These are phyloP conservation scores for Myiotriccus ornatus DNA, from an alignment of 2,797 vertebrate species.

Conservation along the genomic window DNA sequence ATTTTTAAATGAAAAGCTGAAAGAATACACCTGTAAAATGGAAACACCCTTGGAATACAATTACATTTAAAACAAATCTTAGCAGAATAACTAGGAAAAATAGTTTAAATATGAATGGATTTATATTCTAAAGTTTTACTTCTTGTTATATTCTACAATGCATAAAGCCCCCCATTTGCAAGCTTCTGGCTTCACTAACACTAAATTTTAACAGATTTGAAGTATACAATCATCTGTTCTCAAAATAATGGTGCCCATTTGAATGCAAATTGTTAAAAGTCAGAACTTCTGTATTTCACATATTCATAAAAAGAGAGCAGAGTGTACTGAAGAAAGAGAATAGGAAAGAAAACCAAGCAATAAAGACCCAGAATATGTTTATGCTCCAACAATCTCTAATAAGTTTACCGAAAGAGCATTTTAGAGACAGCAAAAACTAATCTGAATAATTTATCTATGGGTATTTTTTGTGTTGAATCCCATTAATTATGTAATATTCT, in stretches of 20 bases:
- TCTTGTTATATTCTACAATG: background rate
- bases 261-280: slow-evolving; percentile 30
- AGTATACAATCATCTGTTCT: background rate
- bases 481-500: background rate
- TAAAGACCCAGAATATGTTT: background rate
- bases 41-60: background rate
- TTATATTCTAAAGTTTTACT: slow-evolving; percentile 8
- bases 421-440: background rate
- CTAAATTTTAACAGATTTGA: slow-evolving; percentile 31
- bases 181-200: slow-evolving; percentile 4
- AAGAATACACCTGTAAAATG: background rate
- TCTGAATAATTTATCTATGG: slow-evolving; percentile 1
- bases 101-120: slow-evolving; percentile 9
- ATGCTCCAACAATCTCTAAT: background rate
- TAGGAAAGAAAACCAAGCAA: background rate
- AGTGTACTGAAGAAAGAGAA: background rate
- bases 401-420: slow-evolving; percentile 19
- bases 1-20: slow-evolving; percentile 13
- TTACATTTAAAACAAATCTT: background rate
- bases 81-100: background rate
- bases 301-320: background rate
- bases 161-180: background rate
- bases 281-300: slow-evolving; percentile 14
- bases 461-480: background rate
- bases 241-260: slow-evolving; percentile 23